These are phyloP conservation scores for Patella ulyssiponensis DNA, from an alignment of 2,888 invertebrate genomes.

Conservation along the genomic window DNA sequence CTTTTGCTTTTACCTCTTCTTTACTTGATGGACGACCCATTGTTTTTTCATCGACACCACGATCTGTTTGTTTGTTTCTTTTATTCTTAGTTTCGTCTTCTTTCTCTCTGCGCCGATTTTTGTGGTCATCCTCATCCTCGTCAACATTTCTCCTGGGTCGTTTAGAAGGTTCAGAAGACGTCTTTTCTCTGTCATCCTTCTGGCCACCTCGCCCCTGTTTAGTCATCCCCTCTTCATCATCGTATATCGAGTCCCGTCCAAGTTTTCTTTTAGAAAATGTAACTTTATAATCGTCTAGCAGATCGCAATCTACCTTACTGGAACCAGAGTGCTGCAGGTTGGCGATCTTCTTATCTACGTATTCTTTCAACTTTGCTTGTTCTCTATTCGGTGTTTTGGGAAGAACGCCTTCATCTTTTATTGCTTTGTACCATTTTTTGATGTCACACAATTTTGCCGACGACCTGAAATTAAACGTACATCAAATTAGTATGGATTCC, in stretches of 20 bases:
- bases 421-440: slow-evolving; percentile 49
- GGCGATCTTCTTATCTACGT: slow-evolving; percentile 41
- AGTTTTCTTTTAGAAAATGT: slow-evolving; percentile 16
- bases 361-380: slow-evolving; percentile 38
- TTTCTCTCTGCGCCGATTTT: background rate
- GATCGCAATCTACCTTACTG: slow-evolving; percentile 36
- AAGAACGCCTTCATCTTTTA: slow-evolving; percentile 47
- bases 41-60: slow-evolving; percentile 14
- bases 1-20: background rate
- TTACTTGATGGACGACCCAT: background rate
- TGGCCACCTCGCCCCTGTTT: background rate
- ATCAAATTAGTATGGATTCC: no score
- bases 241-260: background rate
- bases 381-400: slow-evolving; percentile 34
- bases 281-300: slow-evolving; percentile 41
- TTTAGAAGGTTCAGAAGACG: slow-evolving; percentile 20
- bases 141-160: background rate
- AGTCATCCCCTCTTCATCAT: slow-evolving; percentile 2
- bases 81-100: background rate
- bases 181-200: background rate
- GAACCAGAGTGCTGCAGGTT: slow-evolving; percentile 32
- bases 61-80: slow-evolving; percentile 15
- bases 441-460: slow-evolving; percentile 43
- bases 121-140: background rate
- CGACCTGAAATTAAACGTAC: slow-evolving; percentile 11